Evolutionary conservation across 2,113 vertebrate genomes (phyloP).

Genomic region (Pollachius pollachius): DNA sequence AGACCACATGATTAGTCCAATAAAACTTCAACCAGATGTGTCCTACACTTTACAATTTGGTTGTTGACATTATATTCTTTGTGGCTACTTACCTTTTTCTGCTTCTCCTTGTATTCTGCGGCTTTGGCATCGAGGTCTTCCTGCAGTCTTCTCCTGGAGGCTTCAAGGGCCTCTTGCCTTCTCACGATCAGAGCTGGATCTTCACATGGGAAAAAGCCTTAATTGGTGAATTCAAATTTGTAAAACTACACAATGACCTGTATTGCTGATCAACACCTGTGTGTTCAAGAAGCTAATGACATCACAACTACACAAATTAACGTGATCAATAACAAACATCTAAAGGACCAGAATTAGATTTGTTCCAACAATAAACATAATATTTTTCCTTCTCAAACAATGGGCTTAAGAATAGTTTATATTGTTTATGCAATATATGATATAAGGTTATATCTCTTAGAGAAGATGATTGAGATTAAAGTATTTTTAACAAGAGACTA

Average conservation of each 20-base stretch:
- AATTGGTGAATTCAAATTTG: neutral
- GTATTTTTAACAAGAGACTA: too few species aligned
- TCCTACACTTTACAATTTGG: too few species aligned
- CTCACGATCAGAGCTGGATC: conserved; percentile 76
- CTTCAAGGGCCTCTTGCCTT: conserved; percentile 85
- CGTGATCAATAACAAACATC: too few species aligned
- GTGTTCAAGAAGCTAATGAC: neutral
- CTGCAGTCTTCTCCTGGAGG: conserved; percentile 86
- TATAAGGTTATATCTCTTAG: too few species aligned
- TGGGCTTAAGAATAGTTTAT: too few species aligned
- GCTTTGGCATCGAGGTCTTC: conserved; percentile 85
- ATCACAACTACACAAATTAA: neutral
- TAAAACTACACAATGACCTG: neutral
- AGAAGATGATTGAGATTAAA: too few species aligned
- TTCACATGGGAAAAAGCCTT: conserved; percentile 37
- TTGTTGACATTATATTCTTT: neutral
- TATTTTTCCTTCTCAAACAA: neutral
- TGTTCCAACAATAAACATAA: too few species aligned
- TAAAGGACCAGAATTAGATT: too few species aligned
- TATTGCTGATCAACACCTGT: neutral
- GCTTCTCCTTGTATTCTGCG: conserved; percentile 84
- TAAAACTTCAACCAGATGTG: neutral
- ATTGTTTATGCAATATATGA: too few species aligned
- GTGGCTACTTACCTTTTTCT: conserved; percentile 74
- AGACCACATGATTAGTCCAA: neutral